phyloP scores from a whole-genome alignment of 2,888 invertebrate genomes.

The Ecliptopera silaceata region DNA sequence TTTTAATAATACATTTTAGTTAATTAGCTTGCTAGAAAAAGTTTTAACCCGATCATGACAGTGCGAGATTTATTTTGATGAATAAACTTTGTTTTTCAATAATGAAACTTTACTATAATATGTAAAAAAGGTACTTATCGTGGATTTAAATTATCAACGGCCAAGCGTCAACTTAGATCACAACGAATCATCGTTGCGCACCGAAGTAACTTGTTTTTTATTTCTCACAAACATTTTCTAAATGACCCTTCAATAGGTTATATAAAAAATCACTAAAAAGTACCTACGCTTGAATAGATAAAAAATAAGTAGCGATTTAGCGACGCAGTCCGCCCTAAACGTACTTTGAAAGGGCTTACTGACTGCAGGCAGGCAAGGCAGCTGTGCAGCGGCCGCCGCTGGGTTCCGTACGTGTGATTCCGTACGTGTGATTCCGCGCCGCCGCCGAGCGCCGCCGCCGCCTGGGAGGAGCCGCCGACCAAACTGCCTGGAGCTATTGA shows the following conservation, averaged over 20 bases:
- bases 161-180: conserved; percentile 9
- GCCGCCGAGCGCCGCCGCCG: neutral
- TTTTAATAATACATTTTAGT: neutral
- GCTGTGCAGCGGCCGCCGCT: neutral
- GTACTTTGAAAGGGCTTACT: conserved; percentile 11
- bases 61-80: conserved; percentile 8
- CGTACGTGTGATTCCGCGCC: neutral
- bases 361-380: conserved; percentile 10
- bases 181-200: conserved; percentile 5
- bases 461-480: conserved; percentile 1
- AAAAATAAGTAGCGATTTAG: conserved; percentile 14
- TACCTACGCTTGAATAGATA: conserved; percentile 2
- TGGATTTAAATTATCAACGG: conserved; percentile 7
- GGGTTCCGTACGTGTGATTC: too few relatives aligned
- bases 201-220: conserved; percentile 16
- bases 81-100: neutral
- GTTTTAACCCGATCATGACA: neutral
- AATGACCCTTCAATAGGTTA: neutral
- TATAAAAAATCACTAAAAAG: neutral
- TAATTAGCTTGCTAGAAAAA: neutral
- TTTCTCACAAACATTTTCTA: conserved; percentile 11
- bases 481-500: conserved; percentile 11
- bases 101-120: conserved; percentile 3
- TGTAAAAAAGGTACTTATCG: neutral
- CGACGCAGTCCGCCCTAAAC: conserved; percentile 3